Evolutionary conservation across 2,113 vertebrate species (phyloP).

Genomic region (Procavia capensis): DNA sequence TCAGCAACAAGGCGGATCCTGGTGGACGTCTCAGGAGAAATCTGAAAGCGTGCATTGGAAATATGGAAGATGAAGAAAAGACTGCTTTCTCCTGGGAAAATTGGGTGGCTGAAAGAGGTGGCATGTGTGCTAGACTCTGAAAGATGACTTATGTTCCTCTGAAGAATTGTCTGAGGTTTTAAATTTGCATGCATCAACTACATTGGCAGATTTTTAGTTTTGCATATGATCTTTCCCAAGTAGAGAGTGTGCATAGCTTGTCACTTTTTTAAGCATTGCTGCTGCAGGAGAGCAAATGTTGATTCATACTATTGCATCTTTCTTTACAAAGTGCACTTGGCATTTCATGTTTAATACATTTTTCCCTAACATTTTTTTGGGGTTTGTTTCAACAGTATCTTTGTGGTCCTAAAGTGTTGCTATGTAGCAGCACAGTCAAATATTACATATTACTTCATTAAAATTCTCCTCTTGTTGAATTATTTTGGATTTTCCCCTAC

Average conservation of each 20-base stretch:
- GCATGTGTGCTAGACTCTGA: constrained; percentile 1
- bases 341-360: constrained; percentile 27
- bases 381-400: neutral
- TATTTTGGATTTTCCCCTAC: neutral
- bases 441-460: constrained; percentile 32
- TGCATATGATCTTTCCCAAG: constrained; percentile 36
- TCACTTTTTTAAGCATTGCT: constrained; percentile 55
- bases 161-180: constrained; percentile 35
- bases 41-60: neutral
- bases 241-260: neutral
- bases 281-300: constrained; percentile 55
- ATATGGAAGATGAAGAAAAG: neutral
- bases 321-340: neutral
- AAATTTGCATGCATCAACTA: constrained; percentile 39
- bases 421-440: too few relatives aligned
- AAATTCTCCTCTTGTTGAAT: neutral
- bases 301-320: constrained; percentile 17
- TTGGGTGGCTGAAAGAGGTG: neutral
- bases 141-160: constrained; percentile 29
- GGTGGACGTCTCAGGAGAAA: neutral
- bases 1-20: neutral
- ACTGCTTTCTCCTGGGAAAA: neutral
- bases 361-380: neutral
- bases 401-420: neutral
- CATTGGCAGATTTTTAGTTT: constrained; percentile 60